Percentiles rank a stretch among this genome's conserved stretches.
phyloP scores from a whole-genome alignment of 30 jellyfish, hydroid and myxozoan genomes.

The Aurelia sp. region DNA sequence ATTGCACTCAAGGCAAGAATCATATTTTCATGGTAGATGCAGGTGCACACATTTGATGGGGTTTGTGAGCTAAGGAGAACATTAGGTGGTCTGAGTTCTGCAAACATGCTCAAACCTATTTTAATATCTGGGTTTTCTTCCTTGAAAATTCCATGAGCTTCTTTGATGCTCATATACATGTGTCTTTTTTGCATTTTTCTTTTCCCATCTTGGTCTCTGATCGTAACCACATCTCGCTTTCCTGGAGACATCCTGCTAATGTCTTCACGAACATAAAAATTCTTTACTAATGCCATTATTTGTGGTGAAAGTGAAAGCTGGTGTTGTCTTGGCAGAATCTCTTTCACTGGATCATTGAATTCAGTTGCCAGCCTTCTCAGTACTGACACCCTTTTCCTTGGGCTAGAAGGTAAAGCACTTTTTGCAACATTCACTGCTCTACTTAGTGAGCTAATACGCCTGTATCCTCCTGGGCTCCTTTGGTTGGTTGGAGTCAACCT shows the following conservation, averaged over 20 bases:
- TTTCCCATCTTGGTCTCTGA: constrained; percentile 33
- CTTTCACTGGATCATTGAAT: not conserved
- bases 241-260: constrained; percentile 65
- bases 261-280: constrained; percentile 51
- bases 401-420: constrained; percentile 22
- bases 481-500: not conserved
- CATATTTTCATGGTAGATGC: constrained; percentile 34
- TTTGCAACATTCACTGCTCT: constrained; percentile 34
- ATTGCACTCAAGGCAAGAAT: constrained; percentile 38
- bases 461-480: constrained; percentile 12
- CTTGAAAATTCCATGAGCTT: constrained; percentile 25
- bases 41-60: constrained; percentile 38
- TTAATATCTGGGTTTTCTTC: constrained; percentile 49
- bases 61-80: constrained; percentile 22
- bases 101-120: constrained; percentile 41
- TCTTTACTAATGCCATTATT: constrained; percentile 3
- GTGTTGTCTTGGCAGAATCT: not conserved
- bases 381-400: constrained; percentile 9
- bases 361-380: constrained; percentile 32
- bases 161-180: constrained; percentile 42
- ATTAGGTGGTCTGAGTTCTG: constrained; percentile 36
- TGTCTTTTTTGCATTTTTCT: constrained; percentile 45
- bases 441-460: constrained; percentile 7
- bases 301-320: constrained; percentile 9
- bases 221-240: constrained; percentile 54